Base-by-base conservation (phyloP, 1,140 invertebrate genomes). In the Caenorhabditis briggsae region DNA sequence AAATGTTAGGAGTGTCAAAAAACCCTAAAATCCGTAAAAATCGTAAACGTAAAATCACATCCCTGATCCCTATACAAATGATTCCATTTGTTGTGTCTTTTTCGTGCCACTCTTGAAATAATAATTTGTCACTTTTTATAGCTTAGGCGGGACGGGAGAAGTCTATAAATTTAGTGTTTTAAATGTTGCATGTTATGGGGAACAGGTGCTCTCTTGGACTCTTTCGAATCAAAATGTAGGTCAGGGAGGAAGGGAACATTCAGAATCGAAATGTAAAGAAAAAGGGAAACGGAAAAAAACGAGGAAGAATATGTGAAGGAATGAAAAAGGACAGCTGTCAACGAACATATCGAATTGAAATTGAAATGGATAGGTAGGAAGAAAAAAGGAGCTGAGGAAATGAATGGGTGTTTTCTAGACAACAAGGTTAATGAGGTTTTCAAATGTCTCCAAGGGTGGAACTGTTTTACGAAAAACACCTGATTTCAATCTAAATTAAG, bases 321-420 rank as follows among this genome's bases (percentile, higher is more conserved):
- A 78, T 78, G 70, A 78, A 78, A 78, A 78, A 78, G 70, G 70
- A 78, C 70, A 78, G 70, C 70, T 78, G 70, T 78, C 70, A 78
- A 50, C 46, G 70, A 78, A 78, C n/a, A 78, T 78, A 50, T 78
- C 70, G 46, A 78, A 50, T 25, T 20, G 46, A n/a, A 78, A 78
- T 78, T 48, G 46, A 25, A 53, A 58, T 58, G 56, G 56, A 61
- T 61, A 25, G 59, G 59, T 61, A 61, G 59, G n/a, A 61, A 20
- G 23, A 61, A 33, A 53, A 14, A 14, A 9, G 16, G n/a, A n/a
- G 11, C 33, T 33, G 50, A 53, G 50, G 16, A 53, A 25, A 25
- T 7, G 23, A 61, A 61, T 58, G 12, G 59, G 23, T 61, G 59
- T 25, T 61, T 25, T 25, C 11, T 58, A 58, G 56, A 58, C 33